Evolutionary conservation across 2,888 invertebrate genomes (phyloP).

Genomic region (Temnothorax unifasciatus): DNA sequence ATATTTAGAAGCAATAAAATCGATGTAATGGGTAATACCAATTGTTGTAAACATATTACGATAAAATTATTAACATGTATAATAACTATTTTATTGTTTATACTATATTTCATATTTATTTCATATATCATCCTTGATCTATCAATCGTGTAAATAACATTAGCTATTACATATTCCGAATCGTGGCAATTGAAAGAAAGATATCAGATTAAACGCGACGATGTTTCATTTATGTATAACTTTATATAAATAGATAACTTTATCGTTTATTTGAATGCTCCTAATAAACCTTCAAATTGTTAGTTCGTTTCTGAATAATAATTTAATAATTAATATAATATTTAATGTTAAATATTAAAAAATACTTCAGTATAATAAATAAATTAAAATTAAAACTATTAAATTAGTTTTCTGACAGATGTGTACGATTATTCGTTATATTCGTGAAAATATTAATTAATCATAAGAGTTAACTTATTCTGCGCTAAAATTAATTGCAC

Average conservation of each 20-base stretch:
- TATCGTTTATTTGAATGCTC: not conserved
- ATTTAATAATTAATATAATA: not conserved
- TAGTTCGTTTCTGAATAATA: not conserved
- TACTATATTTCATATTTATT: not conserved
- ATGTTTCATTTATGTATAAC: not conserved
- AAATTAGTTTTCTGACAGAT: constrained; percentile 23
- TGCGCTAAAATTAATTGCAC: not conserved
- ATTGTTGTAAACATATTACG: not conserved
- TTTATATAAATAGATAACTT: not conserved
- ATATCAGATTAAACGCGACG: not conserved
- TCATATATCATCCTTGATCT: not conserved
- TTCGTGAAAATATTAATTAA: constrained; percentile 65
- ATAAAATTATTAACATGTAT: not conserved
- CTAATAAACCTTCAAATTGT: not conserved
- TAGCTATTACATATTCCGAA: not conserved
- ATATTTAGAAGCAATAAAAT: not conserved
- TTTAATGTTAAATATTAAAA: not conserved
- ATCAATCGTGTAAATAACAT: not conserved
- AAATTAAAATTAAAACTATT: not conserved
- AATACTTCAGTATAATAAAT: not conserved
- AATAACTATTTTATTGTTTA: not conserved
- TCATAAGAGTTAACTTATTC: not conserved
- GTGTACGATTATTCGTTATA: constrained; percentile 67
- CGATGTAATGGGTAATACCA: not conserved
- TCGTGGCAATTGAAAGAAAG: not conserved